Percentiles rank a stretch among this genome's conserved stretches.
These are phyloP conservation scores for Turritopsis rubra DNA, from an alignment of 30 jellyfish, hydroid and myxozoan species.

Conservation along the genomic window DNA sequence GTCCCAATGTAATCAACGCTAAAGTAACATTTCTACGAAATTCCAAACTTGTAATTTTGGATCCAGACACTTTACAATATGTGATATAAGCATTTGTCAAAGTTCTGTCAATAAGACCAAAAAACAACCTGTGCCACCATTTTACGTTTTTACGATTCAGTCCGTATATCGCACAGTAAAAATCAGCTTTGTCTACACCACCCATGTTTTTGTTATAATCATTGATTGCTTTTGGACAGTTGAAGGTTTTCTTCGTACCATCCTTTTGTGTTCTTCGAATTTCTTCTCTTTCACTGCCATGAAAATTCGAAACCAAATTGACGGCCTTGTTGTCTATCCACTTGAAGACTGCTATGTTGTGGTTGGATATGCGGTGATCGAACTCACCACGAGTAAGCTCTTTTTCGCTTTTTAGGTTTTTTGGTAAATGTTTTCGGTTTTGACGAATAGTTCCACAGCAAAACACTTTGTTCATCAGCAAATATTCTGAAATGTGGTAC, in stretches of 20 bases:
- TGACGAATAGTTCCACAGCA: slow-evolving; percentile 42
- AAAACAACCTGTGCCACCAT: slow-evolving; percentile 65
- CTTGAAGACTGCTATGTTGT: slow-evolving; percentile 31
- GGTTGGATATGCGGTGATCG: slow-evolving; percentile 29
- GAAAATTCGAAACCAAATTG: slow-evolving; percentile 38
- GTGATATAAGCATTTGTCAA: slow-evolving; percentile 44
- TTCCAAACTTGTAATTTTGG: slow-evolving; percentile 24
- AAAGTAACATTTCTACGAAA: slow-evolving; percentile 48
- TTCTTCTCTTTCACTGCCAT: slow-evolving; percentile 30
- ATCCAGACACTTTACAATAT: slow-evolving; percentile 30
- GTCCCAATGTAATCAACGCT: slow-evolving; percentile 45
- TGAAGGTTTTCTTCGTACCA: slow-evolving; percentile 28
- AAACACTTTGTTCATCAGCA: slow-evolving; percentile 2
- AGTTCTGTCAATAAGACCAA: slow-evolving; percentile 47
- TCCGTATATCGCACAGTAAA: slow-evolving; percentile 59
- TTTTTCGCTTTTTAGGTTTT: slow-evolving; percentile 34
- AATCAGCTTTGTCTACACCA: slow-evolving; percentile 64
- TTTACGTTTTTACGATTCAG: slow-evolving; percentile 38
- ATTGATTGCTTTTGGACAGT: slow-evolving; percentile 53
- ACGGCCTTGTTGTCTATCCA: slow-evolving; percentile 65
- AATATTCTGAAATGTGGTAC: slow-evolving; percentile 35
- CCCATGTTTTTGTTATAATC: slow-evolving; percentile 51
- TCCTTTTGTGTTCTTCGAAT: slow-evolving; percentile 26
- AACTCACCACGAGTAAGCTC: slow-evolving; percentile 38
- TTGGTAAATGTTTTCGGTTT: slow-evolving; percentile 32